phyloP scores from a whole-genome alignment of 2,888 invertebrate species.

The Nowickia ferox region DNA sequence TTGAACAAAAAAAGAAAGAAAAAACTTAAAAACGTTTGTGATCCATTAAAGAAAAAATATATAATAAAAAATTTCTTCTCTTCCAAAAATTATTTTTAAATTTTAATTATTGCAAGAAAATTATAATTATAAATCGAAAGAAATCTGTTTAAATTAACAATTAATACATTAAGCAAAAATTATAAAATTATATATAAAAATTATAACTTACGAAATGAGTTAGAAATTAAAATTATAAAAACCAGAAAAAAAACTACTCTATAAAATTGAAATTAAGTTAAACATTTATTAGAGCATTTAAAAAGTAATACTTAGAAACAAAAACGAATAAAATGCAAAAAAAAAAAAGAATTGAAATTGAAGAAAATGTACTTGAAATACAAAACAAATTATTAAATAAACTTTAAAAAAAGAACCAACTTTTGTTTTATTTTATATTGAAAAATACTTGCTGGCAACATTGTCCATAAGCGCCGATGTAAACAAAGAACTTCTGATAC shows the following conservation, averaged over 20 bases:
- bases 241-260: slow-evolving; percentile 29
- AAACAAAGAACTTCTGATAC: too few relatives aligned
- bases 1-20: slow-evolving; percentile 29
- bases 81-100: slow-evolving; percentile 70
- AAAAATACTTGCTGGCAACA: background rate
- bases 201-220: slow-evolving; percentile 45
- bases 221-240: slow-evolving; percentile 25
- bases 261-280: slow-evolving; percentile 60
- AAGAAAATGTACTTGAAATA: slow-evolving; percentile 52
- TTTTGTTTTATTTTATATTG: slow-evolving; percentile 6
- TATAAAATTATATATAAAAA: slow-evolving; percentile 7
- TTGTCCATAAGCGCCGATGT: background rate
- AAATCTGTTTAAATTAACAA: slow-evolving; percentile 22
- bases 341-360: slow-evolving; percentile 42
- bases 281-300: slow-evolving; percentile 68
- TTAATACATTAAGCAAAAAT: slow-evolving; percentile 24
- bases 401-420: background rate
- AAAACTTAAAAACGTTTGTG: slow-evolving; percentile 61
- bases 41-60: slow-evolving; percentile 57
- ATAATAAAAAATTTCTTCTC: slow-evolving; percentile 68
- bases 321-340: slow-evolving; percentile 34
- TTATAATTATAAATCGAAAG: slow-evolving; percentile 17
- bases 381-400: slow-evolving; percentile 53
- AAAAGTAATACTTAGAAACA: slow-evolving; percentile 48
- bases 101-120: slow-evolving; percentile 61